Base-by-base conservation (phyloP, 2,113 vertebrate species). In the Odontesthes bonariensis region DNA sequence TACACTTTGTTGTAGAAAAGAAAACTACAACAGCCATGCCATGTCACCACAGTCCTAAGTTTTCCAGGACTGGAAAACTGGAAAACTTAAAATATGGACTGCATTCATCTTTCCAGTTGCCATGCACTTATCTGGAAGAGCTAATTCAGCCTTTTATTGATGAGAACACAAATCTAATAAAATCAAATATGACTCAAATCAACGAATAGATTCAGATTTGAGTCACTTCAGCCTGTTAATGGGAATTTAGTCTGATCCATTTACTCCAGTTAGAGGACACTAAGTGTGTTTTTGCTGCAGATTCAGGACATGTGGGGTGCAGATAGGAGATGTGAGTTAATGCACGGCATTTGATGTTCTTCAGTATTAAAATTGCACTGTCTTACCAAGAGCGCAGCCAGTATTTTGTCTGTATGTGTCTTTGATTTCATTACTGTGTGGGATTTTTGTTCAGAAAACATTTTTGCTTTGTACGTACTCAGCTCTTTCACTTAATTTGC, bases 281-380 rank as follows among this genome's bases (percentile, higher is more conserved):
- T 32, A 53, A 51, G 56, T 9, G 8, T 74, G 35, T 20, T 69
- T 69, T 47, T 58, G 23, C 3, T 40, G 49, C 69, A 73, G 14
- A 53, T 67, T 32, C 13, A 32, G 51, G 52, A n/a, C 56, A 54
- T 54, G 54, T 46, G 47, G n/a, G 35, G 8, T 61, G 31, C 65
- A 69, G 31, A 69, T 69, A 31, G 49, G 23, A 13, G 38, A 44
- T 0, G 4, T 54, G 38, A 61, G 47, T 68, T 75, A 60, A 60
- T 54, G 47, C 31, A 42, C n/a, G 3, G 7, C 46, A 59, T 59
- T 44, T 33, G 40, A 60, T n/a, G 35, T 54, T 46, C 16, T 22
- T 51, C 13, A 22, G 57, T 22, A 17, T 19, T 46, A 33, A 35
- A 33, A 22, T 47, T 35, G 2, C 6, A 42, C 22, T 51, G n/a